Base-by-base conservation (phyloP, 2,113 vertebrate genomes). In the Pteropus alecto region DNA sequence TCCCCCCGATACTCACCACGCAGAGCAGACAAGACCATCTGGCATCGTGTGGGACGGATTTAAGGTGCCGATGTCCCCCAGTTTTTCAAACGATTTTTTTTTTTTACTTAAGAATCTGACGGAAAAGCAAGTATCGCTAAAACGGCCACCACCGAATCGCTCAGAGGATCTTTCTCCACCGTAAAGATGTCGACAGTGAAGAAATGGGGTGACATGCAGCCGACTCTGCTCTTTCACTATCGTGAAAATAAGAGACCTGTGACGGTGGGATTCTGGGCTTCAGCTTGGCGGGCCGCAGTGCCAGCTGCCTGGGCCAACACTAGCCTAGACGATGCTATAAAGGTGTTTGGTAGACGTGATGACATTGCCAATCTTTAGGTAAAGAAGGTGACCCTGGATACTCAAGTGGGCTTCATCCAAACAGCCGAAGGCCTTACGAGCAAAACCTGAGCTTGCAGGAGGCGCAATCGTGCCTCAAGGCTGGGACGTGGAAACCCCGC, bases 21-120 rank as follows among this genome's bases (percentile, higher is more conserved):
- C 3, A 78, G 46, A 74, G 48, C 18, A 63, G 70, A 70, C 1
- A 43, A 54, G 30, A 33, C 3, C 21, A 78, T 7, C 0, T 24
- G 63, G 30, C 12, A 67, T 16, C 22, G 0, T 18, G 26, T 33
- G 24, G 15, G 19, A 28, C 28, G 88, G 10, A 82, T 33, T 33
- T 12, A 48, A 87, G 60, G 56, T 56, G 30, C 7, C 13, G 33
- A 51, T 13, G 16, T 22, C 38, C 26, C 33, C 43, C 9, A 24
- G 38, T 11, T 65, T 88, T 93, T 78, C 38, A 77, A 83, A 60
- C 22, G 33, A 9, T 33, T 18, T 4, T 38, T 38, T 38, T 94
- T 60, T 94, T 60, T 81, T 33, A 89, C 78, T 87, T 78, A 92
- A 77, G 82, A 81, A 96, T 63, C 33, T 87, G 35, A 71, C 28